Percentiles rank a stretch among this genome's conserved stretches.
These are phyloP conservation scores for Apotomis capreana DNA, from an alignment of 2,888 invertebrate species.

Conservation along the genomic window DNA sequence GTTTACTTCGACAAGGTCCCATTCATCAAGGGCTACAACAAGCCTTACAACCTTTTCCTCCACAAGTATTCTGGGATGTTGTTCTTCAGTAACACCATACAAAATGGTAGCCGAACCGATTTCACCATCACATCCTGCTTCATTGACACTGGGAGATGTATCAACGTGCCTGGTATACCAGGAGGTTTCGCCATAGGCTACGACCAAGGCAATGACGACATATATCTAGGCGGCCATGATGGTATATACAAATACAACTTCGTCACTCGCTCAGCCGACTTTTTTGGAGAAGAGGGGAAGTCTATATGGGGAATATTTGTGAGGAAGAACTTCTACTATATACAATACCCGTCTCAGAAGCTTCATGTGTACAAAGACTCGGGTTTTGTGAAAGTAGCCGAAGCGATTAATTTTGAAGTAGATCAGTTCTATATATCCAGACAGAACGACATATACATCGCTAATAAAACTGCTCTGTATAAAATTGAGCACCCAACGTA, in stretches of 20 bases:
- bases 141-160: slow-evolving; percentile 56
- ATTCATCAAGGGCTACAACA: slow-evolving; percentile 57
- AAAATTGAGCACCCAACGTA: slow-evolving; percentile 60
- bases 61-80: slow-evolving; percentile 68
- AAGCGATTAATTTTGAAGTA: slow-evolving; percentile 64
- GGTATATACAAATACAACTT: slow-evolving; percentile 76
- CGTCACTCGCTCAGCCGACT: slow-evolving; percentile 63
- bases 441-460: slow-evolving; percentile 63
- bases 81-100: slow-evolving; percentile 71
- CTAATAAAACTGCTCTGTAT: slow-evolving; percentile 72
- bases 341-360: slow-evolving; percentile 70
- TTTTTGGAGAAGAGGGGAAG: slow-evolving; percentile 68
- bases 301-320: slow-evolving; percentile 72
- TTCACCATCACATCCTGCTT: slow-evolving; percentile 66
- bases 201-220: slow-evolving; percentile 69
- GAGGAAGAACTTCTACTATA: slow-evolving; percentile 69
- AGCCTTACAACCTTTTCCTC: slow-evolving; percentile 67
- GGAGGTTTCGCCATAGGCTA: slow-evolving; percentile 74
- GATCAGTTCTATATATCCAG: slow-evolving; percentile 68
- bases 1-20: slow-evolving; percentile 65
- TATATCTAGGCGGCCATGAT: slow-evolving; percentile 74
- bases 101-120: slow-evolving; percentile 60
- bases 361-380: slow-evolving; percentile 63
- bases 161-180: slow-evolving; percentile 56
- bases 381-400: slow-evolving; percentile 61